These are phyloP conservation scores for Speoplatyrhinus poulsoni DNA, from an alignment of 2,113 vertebrate genomes.

Conservation along the genomic window DNA sequence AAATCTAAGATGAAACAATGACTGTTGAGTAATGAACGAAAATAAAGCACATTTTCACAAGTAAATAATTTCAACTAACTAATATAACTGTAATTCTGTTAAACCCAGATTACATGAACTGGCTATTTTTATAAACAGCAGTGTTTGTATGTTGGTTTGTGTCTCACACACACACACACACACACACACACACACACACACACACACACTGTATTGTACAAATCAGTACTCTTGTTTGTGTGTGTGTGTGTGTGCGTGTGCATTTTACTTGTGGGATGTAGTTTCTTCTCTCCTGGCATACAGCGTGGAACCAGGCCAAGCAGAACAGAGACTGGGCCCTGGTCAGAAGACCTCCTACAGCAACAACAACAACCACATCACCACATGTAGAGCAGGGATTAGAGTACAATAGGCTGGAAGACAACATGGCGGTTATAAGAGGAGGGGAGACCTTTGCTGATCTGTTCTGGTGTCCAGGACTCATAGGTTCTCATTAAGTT, in stretches of 20 bases:
- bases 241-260: background rate
- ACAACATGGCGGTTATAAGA: background rate
- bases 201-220: too few species aligned
- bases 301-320: conserved; percentile 97
- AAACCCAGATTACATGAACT: too few species aligned
- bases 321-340: conserved; percentile 92
- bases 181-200: too few species aligned
- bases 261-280: conserved; percentile 91
- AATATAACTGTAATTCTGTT: too few species aligned
- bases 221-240: too few species aligned
- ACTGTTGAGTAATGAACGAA: too few species aligned
- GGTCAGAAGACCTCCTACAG: conserved; percentile 75
- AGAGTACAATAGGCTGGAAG: background rate
- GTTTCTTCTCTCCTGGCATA: conserved; percentile 97
- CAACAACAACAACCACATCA: conserved; percentile 29
- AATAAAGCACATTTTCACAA: too few species aligned
- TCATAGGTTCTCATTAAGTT: conserved; percentile 96
- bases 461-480: conserved; percentile 92
- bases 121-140: too few species aligned
- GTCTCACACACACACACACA: too few species aligned
- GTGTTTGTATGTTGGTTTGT: too few species aligned
- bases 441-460: conserved; percentile 76
- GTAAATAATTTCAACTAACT: too few species aligned
- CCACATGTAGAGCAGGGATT: background rate
- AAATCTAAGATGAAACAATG: too few species aligned